These are phyloP conservation scores for Muscicapa striata DNA, from an alignment of 2,797 vertebrate species.

Conservation along the genomic window DNA sequence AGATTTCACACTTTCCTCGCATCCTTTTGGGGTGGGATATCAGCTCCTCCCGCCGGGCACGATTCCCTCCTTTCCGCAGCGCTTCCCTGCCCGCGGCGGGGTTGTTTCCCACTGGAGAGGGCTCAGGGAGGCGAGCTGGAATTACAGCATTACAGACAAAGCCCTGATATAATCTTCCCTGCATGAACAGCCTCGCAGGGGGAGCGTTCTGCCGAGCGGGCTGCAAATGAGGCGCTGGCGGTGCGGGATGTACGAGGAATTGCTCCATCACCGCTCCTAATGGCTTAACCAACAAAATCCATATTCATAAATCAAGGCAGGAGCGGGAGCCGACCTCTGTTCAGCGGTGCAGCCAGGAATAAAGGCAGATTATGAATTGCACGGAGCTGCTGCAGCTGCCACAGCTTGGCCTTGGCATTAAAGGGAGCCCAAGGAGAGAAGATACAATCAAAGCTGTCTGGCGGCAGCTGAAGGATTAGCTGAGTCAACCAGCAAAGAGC, in stretches of 20 bases:
- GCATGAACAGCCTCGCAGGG: background rate
- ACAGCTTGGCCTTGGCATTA: slow-evolving; percentile 9
- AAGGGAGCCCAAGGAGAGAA: slow-evolving; percentile 31
- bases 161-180: background rate
- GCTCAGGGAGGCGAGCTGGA: background rate
- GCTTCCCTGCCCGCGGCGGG: background rate
- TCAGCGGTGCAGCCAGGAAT: background rate
- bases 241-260: background rate
- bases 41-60: background rate
- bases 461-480: slow-evolving; percentile 34
- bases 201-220: background rate
- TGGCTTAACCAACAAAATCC: slow-evolving; percentile 51
- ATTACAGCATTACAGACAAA: slow-evolving; percentile 12
- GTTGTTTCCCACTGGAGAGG: fast-evolving
- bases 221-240: background rate
- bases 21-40: background rate
- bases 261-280: slow-evolving; percentile 42
- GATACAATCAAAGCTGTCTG: slow-evolving; percentile 25
- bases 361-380: slow-evolving; percentile 13
- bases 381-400: slow-evolving; percentile 24
- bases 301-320: slow-evolving; percentile 3
- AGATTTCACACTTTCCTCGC: background rate
- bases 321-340: background rate
- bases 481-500: slow-evolving; percentile 50
- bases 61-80: background rate